Percentiles rank a stretch among this genome's conserved stretches.
These are phyloP conservation scores for Oscheius sp. DNA, from an alignment of 2,888 invertebrate genomes.

Conservation along the genomic window DNA sequence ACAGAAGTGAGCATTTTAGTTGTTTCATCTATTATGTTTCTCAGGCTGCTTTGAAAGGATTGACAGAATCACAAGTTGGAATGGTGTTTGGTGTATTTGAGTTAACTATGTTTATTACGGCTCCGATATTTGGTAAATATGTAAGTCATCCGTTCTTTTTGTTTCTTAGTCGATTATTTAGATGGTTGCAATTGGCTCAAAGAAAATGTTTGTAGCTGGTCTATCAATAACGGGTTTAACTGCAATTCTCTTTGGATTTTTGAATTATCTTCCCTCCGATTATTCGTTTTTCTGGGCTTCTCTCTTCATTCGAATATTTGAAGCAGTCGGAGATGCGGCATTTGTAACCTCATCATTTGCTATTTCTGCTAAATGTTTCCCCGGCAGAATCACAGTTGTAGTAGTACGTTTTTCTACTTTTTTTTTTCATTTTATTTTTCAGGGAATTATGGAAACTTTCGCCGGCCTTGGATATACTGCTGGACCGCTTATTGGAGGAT, in stretches of 20 bases:
- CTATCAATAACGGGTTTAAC: constrained; percentile 85
- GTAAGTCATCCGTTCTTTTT: constrained; percentile 30
- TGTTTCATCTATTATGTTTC: background rate
- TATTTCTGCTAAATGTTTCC: constrained; percentile 72
- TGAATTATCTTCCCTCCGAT: constrained; percentile 68
- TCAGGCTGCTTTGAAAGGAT: constrained; percentile 60
- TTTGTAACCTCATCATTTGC: constrained; percentile 72
- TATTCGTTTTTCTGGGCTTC: constrained; percentile 65
- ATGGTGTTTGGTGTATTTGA: constrained; percentile 70
- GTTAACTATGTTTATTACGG: constrained; percentile 67
- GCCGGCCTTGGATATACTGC: constrained; percentile 87
- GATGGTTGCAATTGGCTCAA: constrained; percentile 83
- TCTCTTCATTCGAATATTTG: constrained; percentile 63
- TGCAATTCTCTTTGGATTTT: constrained; percentile 81
- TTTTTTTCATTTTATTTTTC: constrained; percentile 13
- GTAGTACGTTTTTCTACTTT: constrained; percentile 63
- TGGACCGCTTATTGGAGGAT: constrained; percentile 88
- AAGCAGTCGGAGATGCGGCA: constrained; percentile 69
- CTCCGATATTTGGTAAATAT: constrained; percentile 69
- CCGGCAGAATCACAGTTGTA: constrained; percentile 71
- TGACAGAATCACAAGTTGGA: constrained; percentile 68
- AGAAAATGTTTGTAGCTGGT: constrained; percentile 83
- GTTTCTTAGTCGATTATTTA: constrained; percentile 62
- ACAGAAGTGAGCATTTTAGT: constrained; percentile 47
- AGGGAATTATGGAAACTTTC: constrained; percentile 76